Conservation (phyloP, 2,888 invertebrate species). For the Meteorus colon region DNA sequence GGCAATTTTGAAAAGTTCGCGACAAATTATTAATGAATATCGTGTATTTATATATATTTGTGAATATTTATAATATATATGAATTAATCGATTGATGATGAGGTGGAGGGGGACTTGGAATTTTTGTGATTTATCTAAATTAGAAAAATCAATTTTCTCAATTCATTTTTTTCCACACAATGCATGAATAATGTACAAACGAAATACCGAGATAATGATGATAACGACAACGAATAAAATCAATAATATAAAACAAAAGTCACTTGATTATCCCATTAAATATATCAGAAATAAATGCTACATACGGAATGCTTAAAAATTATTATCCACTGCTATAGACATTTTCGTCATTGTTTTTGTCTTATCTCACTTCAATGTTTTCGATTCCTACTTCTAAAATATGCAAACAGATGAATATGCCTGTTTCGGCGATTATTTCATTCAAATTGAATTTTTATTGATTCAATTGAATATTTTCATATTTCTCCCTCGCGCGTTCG, state of each 20-base stretch:
- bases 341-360: not conserved
- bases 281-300: conserved; percentile 31
- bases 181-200: conserved; percentile 30
- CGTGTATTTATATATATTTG: conserved; percentile 4
- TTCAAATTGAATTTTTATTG: not conserved
- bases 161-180: conserved; percentile 26
- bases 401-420: conserved; percentile 20
- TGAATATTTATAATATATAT: not conserved
- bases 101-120: not conserved
- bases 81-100: not conserved
- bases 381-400: conserved; percentile 20
- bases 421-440: not conserved
- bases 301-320: conserved; percentile 36
- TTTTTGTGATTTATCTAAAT: not conserved
- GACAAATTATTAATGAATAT: not conserved
- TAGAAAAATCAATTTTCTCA: conserved; percentile 15
- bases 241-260: conserved; percentile 42
- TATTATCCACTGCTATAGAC: conserved; percentile 18
- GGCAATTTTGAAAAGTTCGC: conserved; percentile 63
- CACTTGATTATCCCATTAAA: not conserved
- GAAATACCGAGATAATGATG: conserved; percentile 19
- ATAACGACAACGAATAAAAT: conserved; percentile 42
- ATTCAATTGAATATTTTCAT: not conserved
- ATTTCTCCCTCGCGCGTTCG: not conserved
- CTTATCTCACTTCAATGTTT: not conserved